Evolutionary conservation across 2,888 invertebrate species (phyloP).

Genomic region (Pardosa pseudoannulata): DNA sequence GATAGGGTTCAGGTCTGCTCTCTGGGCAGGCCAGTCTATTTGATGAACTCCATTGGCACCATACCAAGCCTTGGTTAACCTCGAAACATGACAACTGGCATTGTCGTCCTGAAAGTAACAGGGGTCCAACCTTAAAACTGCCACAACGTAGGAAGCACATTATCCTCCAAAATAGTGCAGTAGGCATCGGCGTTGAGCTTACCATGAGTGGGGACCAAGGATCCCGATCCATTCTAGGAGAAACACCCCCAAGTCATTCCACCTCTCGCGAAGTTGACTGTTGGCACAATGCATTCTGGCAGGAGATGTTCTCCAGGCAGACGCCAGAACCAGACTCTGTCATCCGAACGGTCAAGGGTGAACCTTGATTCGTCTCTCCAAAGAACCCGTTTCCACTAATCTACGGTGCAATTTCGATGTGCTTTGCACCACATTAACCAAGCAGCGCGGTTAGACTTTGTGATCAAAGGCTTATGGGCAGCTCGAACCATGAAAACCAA

Average conservation of each 20-base stretch:
- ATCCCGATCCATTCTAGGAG: not conserved
- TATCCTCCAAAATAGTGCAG: not conserved
- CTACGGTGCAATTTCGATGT: slow-evolving; percentile 7
- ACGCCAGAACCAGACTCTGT: slow-evolving; percentile 18
- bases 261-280: not conserved
- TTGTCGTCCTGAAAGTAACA: not conserved
- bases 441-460: slow-evolving; percentile 20
- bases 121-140: not conserved
- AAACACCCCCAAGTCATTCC: slow-evolving; percentile 13
- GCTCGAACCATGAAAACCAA: slow-evolving; percentile 27
- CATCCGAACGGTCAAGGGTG: slow-evolving; percentile 17
- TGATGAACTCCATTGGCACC: not conserved
- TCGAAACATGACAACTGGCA: not conserved
- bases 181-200: not conserved
- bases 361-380: slow-evolving; percentile 25
- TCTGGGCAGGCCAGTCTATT: not conserved
- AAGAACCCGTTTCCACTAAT: not conserved
- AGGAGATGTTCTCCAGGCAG: slow-evolving; percentile 7
- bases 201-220: not conserved
- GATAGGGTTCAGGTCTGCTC: not conserved
- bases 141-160: not conserved
- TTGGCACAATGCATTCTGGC: slow-evolving; percentile 7
- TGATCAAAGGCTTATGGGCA: slow-evolving; percentile 38
- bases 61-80: not conserved
- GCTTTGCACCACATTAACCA: slow-evolving; percentile 22